Base-by-base conservation (phyloP, 2,888 invertebrate species). In the Meandrusa payeni region DNA sequence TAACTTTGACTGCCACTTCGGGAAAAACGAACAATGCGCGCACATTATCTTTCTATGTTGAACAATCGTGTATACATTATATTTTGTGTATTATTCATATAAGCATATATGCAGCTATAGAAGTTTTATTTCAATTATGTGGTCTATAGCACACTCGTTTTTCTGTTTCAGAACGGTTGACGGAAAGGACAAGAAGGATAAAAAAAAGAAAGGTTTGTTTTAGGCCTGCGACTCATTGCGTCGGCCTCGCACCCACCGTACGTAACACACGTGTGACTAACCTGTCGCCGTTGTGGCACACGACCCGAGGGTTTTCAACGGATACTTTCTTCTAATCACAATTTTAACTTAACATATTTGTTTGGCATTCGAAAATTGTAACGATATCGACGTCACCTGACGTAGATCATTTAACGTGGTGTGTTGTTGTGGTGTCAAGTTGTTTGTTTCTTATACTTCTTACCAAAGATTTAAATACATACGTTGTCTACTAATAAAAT, bases 131-230 rank as follows among this genome's bases (percentile, higher is more conserved):
- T n/a, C n/a, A n/a, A n/a, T n/a, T n/a, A n/a, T n/a, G n/a, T n/a
- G n/a, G n/a, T n/a, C n/a, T n/a, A n/a, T n/a, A n/a, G n/a, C n/a
- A n/a, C n/a, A n/a, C 0, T 9, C 27, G 27, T 36, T 3, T 17
- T 61, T 61, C 54, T 52, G 45, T 92, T 91, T 53, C 90, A 93
- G 93, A 82, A 90, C 93, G 54, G 92, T 95, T 59, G 95, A 95
- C 71, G 95, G 95, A 62, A 95, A 95, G 87, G 95, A 95, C 69
- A 95, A 95, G 83, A 95, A 95, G 89, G 93, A 91, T 76, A 94
- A 94, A 90, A 95, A 95, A 91, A 94, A 94, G 91, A 95, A 95
- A 90, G 95, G 95, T 78, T 92, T 95, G 86, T 95, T 96, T 89
- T 95, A 94, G 91, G 59, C 46, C 55, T 53, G 63, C 61, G 61